Evolutionary conservation across 2,888 invertebrate genomes (phyloP).

Genomic region (Pristionchus arcanus): DNA sequence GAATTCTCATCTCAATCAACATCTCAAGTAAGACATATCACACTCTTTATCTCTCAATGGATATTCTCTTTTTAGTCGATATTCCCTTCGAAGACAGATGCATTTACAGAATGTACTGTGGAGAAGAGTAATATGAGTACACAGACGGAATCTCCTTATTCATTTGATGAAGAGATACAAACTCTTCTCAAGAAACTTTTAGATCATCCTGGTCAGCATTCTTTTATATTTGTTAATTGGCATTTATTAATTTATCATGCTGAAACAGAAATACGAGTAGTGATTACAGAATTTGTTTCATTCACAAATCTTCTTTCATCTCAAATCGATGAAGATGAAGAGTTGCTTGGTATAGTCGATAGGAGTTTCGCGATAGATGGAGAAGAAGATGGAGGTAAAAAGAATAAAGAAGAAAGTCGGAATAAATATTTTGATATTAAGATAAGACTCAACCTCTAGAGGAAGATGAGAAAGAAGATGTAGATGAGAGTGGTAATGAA

Average conservation of each 20-base stretch:
- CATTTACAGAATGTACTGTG: not conserved
- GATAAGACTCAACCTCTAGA: conserved; percentile 7
- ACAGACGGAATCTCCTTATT: not conserved
- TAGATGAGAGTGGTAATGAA: conserved; percentile 9
- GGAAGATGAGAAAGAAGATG: conserved; percentile 10
- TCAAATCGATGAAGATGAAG: conserved; percentile 16
- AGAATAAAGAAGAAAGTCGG: not conserved
- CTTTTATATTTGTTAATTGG: not conserved
- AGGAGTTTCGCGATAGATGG: not conserved
- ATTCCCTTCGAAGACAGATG: not conserved
- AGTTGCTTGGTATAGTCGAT: not conserved
- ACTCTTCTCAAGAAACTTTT: conserved; percentile 8
- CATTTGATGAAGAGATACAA: not conserved
- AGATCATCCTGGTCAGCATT: not conserved
- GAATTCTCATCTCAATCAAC: not conserved
- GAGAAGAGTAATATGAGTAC: conserved; percentile 21
- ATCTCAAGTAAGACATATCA: not conserved
- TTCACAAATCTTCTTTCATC: not conserved
- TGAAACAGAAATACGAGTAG: not conserved
- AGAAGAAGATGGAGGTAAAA: not conserved
- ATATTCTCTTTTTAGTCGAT: not conserved
- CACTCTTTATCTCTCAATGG: not conserved
- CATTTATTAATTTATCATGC: not conserved
- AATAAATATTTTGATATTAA: not conserved
- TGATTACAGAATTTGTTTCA: not conserved